Conservation (phyloP, 1,140 invertebrate species). For the Drosophila takahashii region DNA sequence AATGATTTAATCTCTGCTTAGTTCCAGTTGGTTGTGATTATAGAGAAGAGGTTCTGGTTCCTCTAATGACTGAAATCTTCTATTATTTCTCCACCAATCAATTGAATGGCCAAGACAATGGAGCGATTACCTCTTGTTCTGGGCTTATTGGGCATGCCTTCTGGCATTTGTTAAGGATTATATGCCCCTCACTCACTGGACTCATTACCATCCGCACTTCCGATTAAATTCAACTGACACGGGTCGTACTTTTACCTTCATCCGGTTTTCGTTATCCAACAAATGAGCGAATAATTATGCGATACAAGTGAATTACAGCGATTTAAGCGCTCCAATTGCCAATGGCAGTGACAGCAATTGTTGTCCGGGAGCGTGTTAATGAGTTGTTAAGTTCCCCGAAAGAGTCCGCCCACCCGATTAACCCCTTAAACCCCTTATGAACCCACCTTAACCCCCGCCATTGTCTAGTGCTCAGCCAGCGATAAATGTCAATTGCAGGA, state of each 20-base stretch:
- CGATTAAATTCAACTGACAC: constrained; percentile 59
- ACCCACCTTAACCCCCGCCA: constrained; percentile 20
- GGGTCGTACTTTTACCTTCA: constrained; percentile 41
- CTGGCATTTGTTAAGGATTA: background rate
- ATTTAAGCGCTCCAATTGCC: constrained; percentile 52
- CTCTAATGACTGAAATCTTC: background rate
- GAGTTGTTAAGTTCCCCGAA: constrained; percentile 72
- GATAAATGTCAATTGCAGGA: constrained; percentile 78
- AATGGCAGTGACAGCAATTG: constrained; percentile 52
- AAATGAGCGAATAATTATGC: constrained; percentile 59
- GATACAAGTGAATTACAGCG: constrained; percentile 56
- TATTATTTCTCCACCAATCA: background rate
- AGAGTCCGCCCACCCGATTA: constrained; percentile 33
- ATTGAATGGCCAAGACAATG: constrained; percentile 37
- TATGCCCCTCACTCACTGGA: background rate
- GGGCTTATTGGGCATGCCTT: background rate
- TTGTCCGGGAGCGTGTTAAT: constrained; percentile 73
- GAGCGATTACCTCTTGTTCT: constrained; percentile 5
- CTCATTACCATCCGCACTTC: constrained; percentile 12
- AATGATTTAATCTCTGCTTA: background rate
- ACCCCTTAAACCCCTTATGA: background rate
- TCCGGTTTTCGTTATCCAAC: constrained; percentile 30
- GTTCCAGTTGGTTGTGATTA: background rate
- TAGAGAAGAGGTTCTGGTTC: background rate
- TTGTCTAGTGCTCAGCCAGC: constrained; percentile 54